These are phyloP conservation scores for Dromiciops gliroides DNA, from an alignment of 2,113 vertebrate genomes.

Conservation along the genomic window DNA sequence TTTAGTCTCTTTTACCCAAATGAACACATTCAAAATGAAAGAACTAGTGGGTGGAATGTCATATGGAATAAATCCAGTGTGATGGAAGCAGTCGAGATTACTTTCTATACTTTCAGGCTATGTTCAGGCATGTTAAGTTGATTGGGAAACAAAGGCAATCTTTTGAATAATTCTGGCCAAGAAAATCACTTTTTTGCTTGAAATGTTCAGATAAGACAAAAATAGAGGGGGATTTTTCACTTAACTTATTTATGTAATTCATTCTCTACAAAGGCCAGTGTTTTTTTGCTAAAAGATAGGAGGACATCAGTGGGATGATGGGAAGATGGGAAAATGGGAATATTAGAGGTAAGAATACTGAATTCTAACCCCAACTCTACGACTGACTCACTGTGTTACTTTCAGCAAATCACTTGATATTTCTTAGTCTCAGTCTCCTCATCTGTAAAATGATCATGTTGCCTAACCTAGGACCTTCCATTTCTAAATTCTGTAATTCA, in stretches of 20 bases:
- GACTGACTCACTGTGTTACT: background rate
- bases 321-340: no score
- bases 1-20: constrained; percentile 56
- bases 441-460: background rate
- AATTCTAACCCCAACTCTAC: background rate
- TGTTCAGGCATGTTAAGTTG: constrained; percentile 41
- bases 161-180: constrained; percentile 1
- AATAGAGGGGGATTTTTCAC: background rate
- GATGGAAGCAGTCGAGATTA: constrained; percentile 6
- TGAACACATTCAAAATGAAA: constrained; percentile 30
- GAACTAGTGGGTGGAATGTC: constrained; percentile 16
- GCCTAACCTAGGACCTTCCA: background rate
- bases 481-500: background rate
- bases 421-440: background rate
- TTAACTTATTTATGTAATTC: background rate
- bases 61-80: constrained; percentile 20
- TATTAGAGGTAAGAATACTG: background rate
- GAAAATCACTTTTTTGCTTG: background rate
- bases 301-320: background rate
- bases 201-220: background rate
- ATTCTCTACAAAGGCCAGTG: background rate
- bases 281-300: background rate
- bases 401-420: background rate
- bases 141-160: constrained; percentile 44
- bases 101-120: constrained; percentile 2